These are phyloP conservation scores for Heteromyza rotundicornis DNA, from an alignment of 2,888 invertebrate genomes.

Conservation along the genomic window DNA sequence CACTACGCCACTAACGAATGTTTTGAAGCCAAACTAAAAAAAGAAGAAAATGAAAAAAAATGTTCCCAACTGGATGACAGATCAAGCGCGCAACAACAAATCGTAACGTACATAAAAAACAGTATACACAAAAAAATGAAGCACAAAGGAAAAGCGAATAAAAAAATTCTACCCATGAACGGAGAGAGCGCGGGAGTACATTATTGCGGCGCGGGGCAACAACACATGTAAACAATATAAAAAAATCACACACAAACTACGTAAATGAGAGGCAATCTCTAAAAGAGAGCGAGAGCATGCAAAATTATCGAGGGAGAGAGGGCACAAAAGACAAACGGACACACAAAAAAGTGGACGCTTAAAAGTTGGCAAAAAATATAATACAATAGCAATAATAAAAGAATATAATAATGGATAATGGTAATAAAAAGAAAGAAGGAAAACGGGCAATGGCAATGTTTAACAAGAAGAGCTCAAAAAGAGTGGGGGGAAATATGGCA, in stretches of 20 bases:
- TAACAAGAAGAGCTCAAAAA: too few relatives aligned
- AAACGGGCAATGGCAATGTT: too few relatives aligned
- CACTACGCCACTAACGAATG: too few relatives aligned
- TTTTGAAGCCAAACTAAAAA: too few relatives aligned
- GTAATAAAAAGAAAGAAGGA: too few relatives aligned
- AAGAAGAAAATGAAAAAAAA: too few relatives aligned
- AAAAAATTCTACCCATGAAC: conserved; percentile 20
- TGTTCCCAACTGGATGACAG: too few relatives aligned
- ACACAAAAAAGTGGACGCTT: too few relatives aligned
- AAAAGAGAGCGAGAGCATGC: conserved; percentile 30
- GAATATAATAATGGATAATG: too few relatives aligned
- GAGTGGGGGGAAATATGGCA: too few relatives aligned
- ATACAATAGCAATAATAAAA: too few relatives aligned
- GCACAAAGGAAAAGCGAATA: not conserved
- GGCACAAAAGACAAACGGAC: conserved; percentile 6
- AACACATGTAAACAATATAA: conserved; percentile 19
- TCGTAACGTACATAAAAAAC: conserved; percentile 46
- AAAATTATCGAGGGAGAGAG: conserved; percentile 23
- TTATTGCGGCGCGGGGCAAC: not conserved
- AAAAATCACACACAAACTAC: conserved; percentile 39
- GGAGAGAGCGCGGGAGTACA: conserved; percentile 36
- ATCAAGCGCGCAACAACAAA: conserved; percentile 26
- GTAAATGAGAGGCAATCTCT: conserved; percentile 29
- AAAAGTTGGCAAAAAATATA: too few relatives aligned
- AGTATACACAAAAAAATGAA: conserved; percentile 56